phyloP scores from a whole-genome alignment of 2,113 vertebrate genomes.

The Isurus oxyrinchus region DNA sequence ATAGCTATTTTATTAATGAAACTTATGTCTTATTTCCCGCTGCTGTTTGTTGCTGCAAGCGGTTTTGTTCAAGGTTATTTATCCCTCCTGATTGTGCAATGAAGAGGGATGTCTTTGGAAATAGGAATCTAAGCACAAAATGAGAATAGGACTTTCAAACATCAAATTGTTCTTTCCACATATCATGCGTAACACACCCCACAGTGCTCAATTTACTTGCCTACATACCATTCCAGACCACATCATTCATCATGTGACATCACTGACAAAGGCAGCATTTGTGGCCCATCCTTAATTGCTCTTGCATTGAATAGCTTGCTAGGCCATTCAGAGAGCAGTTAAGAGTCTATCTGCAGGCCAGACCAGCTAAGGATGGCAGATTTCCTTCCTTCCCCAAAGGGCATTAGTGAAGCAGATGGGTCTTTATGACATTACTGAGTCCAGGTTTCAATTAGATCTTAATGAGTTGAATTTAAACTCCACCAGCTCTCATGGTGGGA shows the following conservation, averaged over 20 bases:
- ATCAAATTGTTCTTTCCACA: not conserved
- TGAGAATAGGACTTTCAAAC: not conserved
- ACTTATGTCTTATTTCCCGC: not conserved
- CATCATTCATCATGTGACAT: not conserved
- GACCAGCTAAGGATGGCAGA: not conserved
- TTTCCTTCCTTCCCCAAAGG: not conserved
- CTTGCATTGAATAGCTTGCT: too few relatives aligned
- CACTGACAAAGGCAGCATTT: not conserved
- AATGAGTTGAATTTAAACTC: not conserved
- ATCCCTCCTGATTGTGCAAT: not conserved
- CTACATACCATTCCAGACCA: not conserved
- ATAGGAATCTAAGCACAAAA: not conserved
- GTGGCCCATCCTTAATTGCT: not conserved
- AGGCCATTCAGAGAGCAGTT: not conserved
- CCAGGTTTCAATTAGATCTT: too few relatives aligned
- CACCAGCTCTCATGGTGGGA: not conserved
- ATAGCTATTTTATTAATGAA: not conserved
- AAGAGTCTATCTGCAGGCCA: not conserved
- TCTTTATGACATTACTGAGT: not conserved
- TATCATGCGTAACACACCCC: not conserved
- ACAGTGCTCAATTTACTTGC: not conserved
- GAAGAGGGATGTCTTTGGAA: not conserved
- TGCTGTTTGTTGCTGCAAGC: not conserved
- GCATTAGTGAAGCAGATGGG: not conserved
- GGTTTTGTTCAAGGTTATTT: not conserved